phyloP scores from a whole-genome alignment of 2,888 invertebrate genomes.

The Eupithecia subfuscata region DNA sequence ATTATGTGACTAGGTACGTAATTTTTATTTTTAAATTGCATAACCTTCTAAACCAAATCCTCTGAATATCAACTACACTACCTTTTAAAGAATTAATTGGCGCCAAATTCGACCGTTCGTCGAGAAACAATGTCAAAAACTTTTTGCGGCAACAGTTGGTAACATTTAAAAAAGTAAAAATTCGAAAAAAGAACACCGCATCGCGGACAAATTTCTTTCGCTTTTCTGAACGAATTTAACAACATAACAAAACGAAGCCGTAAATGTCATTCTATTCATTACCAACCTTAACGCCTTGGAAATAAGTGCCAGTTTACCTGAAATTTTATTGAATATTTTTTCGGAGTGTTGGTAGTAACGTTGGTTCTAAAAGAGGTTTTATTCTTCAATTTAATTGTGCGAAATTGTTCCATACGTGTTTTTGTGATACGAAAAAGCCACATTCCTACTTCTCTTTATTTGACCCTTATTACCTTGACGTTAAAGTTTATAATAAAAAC shows the following conservation, averaged over 20 bases:
- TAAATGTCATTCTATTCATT: constrained; percentile 3
- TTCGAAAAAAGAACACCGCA: constrained; percentile 54
- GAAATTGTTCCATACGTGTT: constrained; percentile 77
- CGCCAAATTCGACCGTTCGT: constrained; percentile 69
- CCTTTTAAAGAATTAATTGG: constrained; percentile 70
- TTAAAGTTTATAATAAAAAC: constrained; percentile 21
- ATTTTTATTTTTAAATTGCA: not conserved
- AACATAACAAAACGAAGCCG: constrained; percentile 23
- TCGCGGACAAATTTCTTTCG: constrained; percentile 79
- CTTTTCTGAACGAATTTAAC: constrained; percentile 64
- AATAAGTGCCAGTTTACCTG: constrained; percentile 23
- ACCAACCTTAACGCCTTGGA: not conserved
- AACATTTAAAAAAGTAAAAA: constrained; percentile 54
- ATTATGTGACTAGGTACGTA: too few species aligned
- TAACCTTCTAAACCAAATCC: not conserved
- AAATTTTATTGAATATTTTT: constrained; percentile 5
- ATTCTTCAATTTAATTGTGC: constrained; percentile 74
- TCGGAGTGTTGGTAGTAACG: constrained; percentile 33
- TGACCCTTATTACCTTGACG: not conserved
- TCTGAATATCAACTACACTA: constrained; percentile 48
- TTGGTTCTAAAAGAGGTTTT: constrained; percentile 64
- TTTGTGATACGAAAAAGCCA: constrained; percentile 48
- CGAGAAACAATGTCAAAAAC: constrained; percentile 76
- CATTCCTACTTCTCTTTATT: constrained; percentile 2
- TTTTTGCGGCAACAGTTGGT: constrained; percentile 73